These are phyloP conservation scores for Albula goreensis DNA, from an alignment of 2,113 vertebrate genomes.

Conservation along the genomic window DNA sequence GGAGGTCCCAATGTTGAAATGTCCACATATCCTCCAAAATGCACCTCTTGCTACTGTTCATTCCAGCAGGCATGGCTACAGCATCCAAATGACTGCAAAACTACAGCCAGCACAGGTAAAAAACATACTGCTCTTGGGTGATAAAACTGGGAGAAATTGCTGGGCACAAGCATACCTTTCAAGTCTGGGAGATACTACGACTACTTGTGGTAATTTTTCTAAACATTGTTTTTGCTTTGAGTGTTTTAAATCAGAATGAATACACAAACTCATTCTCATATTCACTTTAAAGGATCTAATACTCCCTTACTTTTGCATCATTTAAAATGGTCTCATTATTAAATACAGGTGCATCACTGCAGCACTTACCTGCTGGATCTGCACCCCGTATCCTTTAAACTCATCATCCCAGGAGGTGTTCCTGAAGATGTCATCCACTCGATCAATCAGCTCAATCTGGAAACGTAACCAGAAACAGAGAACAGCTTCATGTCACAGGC, in stretches of 20 bases:
- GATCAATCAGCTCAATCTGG: slow-evolving; percentile 95
- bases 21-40: background rate
- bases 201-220: too few species aligned
- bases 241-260: too few species aligned
- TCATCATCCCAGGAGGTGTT: slow-evolving; percentile 93
- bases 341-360: background rate
- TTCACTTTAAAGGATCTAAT: too few species aligned
- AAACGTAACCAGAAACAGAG: background rate
- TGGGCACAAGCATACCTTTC: too few species aligned
- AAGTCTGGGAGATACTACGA: too few species aligned
- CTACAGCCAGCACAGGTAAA: background rate
- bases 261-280: too few species aligned
- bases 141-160: background rate
- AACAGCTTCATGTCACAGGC: background rate
- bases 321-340: too few species aligned
- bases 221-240: too few species aligned
- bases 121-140: background rate
- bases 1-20: too few species aligned
- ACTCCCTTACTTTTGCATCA: too few species aligned
- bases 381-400: slow-evolving; percentile 91
- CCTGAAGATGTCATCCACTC: slow-evolving; percentile 96
- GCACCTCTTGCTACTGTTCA: background rate
- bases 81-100: background rate
- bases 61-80: background rate
- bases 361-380: slow-evolving; percentile 89